Evolutionary conservation across 2,797 vertebrate species (phyloP).

Genomic region (Erethizon dorsatum): DNA sequence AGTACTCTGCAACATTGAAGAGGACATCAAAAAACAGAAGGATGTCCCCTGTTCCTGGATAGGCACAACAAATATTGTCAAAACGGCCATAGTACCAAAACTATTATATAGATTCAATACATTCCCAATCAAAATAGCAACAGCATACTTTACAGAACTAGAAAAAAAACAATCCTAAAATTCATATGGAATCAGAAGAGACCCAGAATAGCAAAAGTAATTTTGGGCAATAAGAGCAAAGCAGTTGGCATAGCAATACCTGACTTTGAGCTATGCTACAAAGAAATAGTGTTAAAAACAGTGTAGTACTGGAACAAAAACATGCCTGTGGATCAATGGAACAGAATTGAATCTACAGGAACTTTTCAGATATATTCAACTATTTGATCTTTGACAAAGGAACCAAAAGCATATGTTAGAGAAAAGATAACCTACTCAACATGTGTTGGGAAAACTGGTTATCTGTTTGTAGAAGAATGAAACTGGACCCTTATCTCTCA

Average conservation of each 20-base stretch:
- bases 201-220: too few relatives aligned
- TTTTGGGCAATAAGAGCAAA: background rate
- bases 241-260: background rate
- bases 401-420: background rate
- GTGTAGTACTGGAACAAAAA: background rate
- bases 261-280: background rate
- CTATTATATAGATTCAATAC: background rate
- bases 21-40: background rate
- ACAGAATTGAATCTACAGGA: background rate
- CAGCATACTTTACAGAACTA: too few relatives aligned
- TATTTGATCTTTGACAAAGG: background rate
- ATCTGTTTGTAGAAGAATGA: background rate
- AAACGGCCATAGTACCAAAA: background rate
- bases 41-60: background rate
- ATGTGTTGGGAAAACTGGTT: background rate
- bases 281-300: background rate
- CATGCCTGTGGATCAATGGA: background rate
- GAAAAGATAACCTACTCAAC: background rate
- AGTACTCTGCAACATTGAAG: background rate
- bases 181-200: too few relatives aligned
- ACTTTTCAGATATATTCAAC: background rate
- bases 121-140: too few relatives aligned
- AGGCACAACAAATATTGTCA: background rate
- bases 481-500: background rate
- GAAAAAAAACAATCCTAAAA: too few relatives aligned